Conservation (phyloP, 2,113 vertebrate genomes). For the Syrmaticus mikado region DNA sequence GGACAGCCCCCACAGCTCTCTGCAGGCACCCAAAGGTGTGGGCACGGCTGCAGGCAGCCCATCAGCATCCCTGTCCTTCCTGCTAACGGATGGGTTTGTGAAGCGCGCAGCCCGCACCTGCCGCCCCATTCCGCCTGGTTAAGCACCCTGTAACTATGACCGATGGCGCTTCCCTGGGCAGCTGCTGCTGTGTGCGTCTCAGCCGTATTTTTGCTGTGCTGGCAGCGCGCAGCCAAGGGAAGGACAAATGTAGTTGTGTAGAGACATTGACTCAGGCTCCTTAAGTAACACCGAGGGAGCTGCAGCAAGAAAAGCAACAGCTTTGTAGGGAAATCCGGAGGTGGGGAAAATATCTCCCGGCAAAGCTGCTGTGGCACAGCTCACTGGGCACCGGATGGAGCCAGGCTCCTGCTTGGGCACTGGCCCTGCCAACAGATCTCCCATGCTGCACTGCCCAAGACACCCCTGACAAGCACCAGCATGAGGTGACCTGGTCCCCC, state of each 20-base stretch:
- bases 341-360: not conserved
- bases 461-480: rapidly evolving
- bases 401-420: not conserved
- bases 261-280: not conserved
- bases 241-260: not conserved
- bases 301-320: slow-evolving; percentile 55
- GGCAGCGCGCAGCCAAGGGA: not conserved
- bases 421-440: not conserved
- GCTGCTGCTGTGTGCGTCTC: not conserved
- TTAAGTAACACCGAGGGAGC: slow-evolving; percentile 14
- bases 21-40: not conserved
- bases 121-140: not conserved
- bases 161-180: not conserved
- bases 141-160: slow-evolving; percentile 33
- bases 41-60: not conserved
- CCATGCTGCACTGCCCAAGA: not conserved
- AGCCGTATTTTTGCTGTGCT: slow-evolving; percentile 19
- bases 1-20: not conserved
- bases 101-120: not conserved
- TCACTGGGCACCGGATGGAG: not conserved
- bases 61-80: not conserved
- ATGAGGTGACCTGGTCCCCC: not conserved
- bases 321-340: slow-evolving; percentile 26
- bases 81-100: rapidly evolving
- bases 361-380: not conserved